Base-by-base conservation (phyloP, 2,797 vertebrate species). In the Semotilus atromaculatus region DNA sequence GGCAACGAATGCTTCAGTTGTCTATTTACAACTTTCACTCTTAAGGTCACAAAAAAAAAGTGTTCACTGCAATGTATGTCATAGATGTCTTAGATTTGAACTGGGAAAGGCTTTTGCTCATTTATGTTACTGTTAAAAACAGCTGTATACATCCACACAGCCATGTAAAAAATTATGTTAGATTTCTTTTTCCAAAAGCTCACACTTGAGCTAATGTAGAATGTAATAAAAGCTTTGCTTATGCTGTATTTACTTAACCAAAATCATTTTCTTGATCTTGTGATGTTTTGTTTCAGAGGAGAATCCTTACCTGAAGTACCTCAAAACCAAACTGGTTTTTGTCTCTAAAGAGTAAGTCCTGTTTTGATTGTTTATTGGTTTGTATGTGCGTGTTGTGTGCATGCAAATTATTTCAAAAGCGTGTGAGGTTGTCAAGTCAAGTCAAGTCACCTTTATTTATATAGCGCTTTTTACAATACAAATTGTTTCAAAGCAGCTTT, bases 261-360 rank as follows among this genome's bases (percentile, higher is more conserved):
- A 58, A 48, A 55, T 66, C 0, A 43, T 3, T 60, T 55, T 78
- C 23, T 51, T 66, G 5, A 14, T 58, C 26, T 53, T 64, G 60
- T 34, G 34, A 6, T 79, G 45, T 86, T 8, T 83, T 90, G 19
- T 92, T 45, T 94, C 92, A 96, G 95, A 79, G 79, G 81, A 92
- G 55, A 95, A 88, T 82, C 93, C 92, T 34, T 96, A 95, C 89
- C 48, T 93, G 16, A 92, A 91, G 72, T 96, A 96, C 92, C 94
- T 96, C 90, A 94, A 91, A 91, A 95, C 94, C 90, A 95, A 94
- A 88, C 90, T 96, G 88, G 73, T 96, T 82, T 94, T 96, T 84
- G 92, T 96, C 40, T 92, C 94, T n/a, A 93, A 93, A 85, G 94
- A 95, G 95, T 96, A 92, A 95, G 95, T 95, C 84, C 85, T 73